These are phyloP conservation scores for Micromys minutus DNA, from an alignment of 2,113 vertebrate species.

Conservation along the genomic window DNA sequence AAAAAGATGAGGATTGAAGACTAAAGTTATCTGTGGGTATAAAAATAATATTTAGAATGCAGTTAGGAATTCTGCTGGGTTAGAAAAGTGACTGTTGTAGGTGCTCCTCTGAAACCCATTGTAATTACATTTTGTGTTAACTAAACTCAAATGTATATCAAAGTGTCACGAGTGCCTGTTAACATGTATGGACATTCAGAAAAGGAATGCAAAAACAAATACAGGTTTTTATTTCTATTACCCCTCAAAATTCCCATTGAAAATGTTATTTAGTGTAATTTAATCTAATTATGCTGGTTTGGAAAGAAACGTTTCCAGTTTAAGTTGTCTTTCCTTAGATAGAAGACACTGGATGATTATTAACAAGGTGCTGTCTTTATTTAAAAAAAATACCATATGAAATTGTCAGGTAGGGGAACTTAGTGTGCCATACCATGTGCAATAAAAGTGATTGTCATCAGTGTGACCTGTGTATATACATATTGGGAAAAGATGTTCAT, in stretches of 20 bases:
- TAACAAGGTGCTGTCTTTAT: constrained; percentile 49
- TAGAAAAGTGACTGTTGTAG: no score
- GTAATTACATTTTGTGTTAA: neutral
- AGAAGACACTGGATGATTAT: neutral
- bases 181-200: neutral
- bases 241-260: neutral
- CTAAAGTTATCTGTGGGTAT: neutral
- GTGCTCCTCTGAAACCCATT: no score
- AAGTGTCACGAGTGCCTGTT: neutral
- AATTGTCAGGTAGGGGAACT: constrained; percentile 48
- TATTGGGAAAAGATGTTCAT: constrained; percentile 70
- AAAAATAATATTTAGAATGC: neutral
- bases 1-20: neutral
- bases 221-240: neutral
- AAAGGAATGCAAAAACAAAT: neutral
- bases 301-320: neutral
- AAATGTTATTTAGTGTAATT: constrained; percentile 20
- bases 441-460: constrained; percentile 52
- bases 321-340: constrained; percentile 12
- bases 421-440: constrained; percentile 34
- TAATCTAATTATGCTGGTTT: constrained; percentile 3
- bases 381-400: constrained; percentile 49
- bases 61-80: neutral
- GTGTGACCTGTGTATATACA: constrained; percentile 53
- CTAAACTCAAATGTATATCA: neutral